Evolutionary conservation across 2,113 vertebrate species (phyloP).

Genomic region (Arenaria interpres): DNA sequence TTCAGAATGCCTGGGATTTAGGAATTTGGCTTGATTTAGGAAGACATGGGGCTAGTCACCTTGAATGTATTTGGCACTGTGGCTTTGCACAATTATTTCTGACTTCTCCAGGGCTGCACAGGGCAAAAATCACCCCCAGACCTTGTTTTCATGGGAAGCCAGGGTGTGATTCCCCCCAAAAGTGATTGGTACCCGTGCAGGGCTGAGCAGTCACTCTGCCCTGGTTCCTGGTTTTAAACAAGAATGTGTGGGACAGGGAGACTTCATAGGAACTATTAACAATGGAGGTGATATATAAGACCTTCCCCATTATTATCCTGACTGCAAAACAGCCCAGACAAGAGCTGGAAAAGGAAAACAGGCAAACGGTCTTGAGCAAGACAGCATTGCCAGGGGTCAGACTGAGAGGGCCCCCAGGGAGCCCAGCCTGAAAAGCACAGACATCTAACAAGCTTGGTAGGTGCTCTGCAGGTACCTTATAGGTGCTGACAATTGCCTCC

Average conservation of each 20-base stretch:
- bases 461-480: not conserved
- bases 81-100: not conserved
- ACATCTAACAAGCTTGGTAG: not conserved
- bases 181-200: rapidly evolving
- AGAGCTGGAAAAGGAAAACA: not conserved
- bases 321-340: not conserved
- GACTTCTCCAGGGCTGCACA: not conserved
- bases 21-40: not conserved
- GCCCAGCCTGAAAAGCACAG: not conserved
- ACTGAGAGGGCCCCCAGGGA: not conserved
- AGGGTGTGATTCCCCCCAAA: not conserved
- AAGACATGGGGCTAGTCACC: not conserved
- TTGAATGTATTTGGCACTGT: not conserved
- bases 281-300: not conserved
- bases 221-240: not conserved
- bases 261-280: not conserved
- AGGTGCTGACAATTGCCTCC: not conserved
- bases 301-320: not conserved
- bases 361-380: not conserved
- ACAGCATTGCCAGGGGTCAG: not conserved
- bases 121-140: not conserved
- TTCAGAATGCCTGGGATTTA: not conserved
- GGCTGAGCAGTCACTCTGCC: not conserved
- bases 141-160: not conserved
- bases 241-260: not conserved